Evolutionary conservation across 2,797 vertebrate genomes (phyloP).

Genomic region (Naso thynnoides): DNA sequence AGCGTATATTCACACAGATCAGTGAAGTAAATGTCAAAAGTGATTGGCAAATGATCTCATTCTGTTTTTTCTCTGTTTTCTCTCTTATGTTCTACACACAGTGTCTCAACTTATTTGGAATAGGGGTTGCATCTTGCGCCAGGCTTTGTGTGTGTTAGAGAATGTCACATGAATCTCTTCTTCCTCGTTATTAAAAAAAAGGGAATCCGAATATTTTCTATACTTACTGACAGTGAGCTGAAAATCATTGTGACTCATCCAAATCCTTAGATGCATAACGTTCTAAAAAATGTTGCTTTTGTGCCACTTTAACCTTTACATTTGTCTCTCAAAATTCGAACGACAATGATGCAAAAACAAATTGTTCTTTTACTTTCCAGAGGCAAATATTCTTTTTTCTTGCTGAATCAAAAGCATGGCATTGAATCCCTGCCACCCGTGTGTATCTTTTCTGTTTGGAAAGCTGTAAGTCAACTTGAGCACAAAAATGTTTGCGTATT

Average conservation of each 20-base stretch:
- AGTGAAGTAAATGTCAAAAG: no score
- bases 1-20: no score
- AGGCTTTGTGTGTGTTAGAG: not conserved
- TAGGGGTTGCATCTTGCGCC: not conserved
- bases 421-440: not conserved
- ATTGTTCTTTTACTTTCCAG: not conserved
- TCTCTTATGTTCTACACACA: no score
- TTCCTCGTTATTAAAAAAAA: no score
- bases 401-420: not conserved
- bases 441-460: not conserved
- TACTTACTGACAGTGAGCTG: not conserved
- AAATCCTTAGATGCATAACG: not conserved
- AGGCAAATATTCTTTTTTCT: not conserved
- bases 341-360: no score
- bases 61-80: no score
- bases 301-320: not conserved
- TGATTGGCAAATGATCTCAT: no score
- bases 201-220: not conserved
- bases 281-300: not conserved
- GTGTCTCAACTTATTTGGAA: not conserved
- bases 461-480: not conserved
- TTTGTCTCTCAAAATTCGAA: not conserved
- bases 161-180: not conserved
- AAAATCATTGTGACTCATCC: not conserved
- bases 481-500: constrained; percentile 7